Percentiles rank a stretch among this genome's conserved stretches.
These are phyloP conservation scores for Mystacides longicornis DNA, from an alignment of 2,888 invertebrate species.

Conservation along the genomic window DNA sequence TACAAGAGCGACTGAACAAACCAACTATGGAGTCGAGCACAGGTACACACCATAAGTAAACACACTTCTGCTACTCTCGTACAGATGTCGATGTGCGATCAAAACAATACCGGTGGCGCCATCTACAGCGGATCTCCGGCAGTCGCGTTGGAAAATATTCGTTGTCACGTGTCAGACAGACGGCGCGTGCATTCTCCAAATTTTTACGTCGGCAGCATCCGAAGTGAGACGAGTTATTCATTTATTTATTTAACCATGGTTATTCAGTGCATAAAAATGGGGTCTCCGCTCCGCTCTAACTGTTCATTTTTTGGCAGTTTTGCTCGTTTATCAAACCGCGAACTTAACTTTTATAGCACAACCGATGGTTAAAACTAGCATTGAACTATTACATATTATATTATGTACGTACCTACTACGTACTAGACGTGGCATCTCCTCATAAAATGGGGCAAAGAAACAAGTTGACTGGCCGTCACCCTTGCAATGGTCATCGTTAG, in stretches of 20 bases:
- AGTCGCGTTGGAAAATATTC: background rate
- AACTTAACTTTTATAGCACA: too few relatives aligned
- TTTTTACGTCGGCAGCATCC: background rate
- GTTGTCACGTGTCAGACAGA: background rate
- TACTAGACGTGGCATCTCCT: too few relatives aligned
- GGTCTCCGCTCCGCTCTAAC: constrained; percentile 12
- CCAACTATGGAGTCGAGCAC: too few relatives aligned
- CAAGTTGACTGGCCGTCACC: too few relatives aligned
- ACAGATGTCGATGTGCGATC: background rate
- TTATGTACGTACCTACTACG: too few relatives aligned
- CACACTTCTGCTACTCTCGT: background rate
- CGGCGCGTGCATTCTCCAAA: background rate
- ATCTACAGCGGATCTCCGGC: background rate
- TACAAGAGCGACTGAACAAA: too few relatives aligned
- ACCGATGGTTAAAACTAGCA: too few relatives aligned
- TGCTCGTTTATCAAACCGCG: too few relatives aligned
- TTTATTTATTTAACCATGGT: constrained; percentile 7
- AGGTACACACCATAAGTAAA: background rate
- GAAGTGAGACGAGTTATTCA: constrained; percentile 16
- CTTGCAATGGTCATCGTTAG: too few relatives aligned
- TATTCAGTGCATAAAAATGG: constrained; percentile 24
- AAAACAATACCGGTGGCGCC: background rate
- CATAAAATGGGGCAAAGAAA: too few relatives aligned
- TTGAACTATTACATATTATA: too few relatives aligned
- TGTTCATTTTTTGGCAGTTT: constrained; percentile 10